Base-by-base conservation (phyloP, 2,888 invertebrate genomes). In the Choristoneura rosaceana region DNA sequence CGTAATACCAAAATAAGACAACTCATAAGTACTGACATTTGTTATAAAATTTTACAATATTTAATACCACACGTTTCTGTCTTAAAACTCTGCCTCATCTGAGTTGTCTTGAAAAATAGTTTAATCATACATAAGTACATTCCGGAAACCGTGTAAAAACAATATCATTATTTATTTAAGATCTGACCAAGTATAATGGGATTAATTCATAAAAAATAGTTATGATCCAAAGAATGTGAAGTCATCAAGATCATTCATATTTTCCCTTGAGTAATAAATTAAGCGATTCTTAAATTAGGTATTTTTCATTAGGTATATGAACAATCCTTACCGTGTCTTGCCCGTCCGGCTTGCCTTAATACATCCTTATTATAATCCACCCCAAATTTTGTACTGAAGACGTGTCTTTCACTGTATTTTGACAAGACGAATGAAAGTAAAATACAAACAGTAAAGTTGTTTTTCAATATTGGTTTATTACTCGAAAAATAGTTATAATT, bases 311-410 rank as follows among this genome's bases (percentile, higher is more conserved):
- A 64, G 17, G 15, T 38, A 14, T 58, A 58, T 2, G 66, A 66
- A 58, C 34, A 64, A 45, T 55, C 25, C 15, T 25, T 58, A 63
- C 62, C 33, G 61, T 70, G 59, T 71, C 71, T 71, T 71, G 71
- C 71, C 71, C 12, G 41, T 50, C 17, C 62, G 71, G 58, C 71
- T 71, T 71, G 71, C 71, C 71, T 63, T 63, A 15, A 12, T 55
- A 14, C 7, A 38, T 45, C 10, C 7, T 47, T 14, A 12, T 59
- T 34, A n/a, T 8, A 38, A 59, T 25, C 12, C 17, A 17, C 12
- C 10, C 12, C 50, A 17, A 55, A 12, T 25, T 12, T 55, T 12
- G 12, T 55, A 25, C 25, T 4, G 55, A 55, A 25, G 25, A 25
- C 10, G 25, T 55, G 25, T 25, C 10, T 55, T 2, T 25, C 12